phyloP scores from a whole-genome alignment of 2,113 vertebrate genomes.

The Harpagus bidentatus region DNA sequence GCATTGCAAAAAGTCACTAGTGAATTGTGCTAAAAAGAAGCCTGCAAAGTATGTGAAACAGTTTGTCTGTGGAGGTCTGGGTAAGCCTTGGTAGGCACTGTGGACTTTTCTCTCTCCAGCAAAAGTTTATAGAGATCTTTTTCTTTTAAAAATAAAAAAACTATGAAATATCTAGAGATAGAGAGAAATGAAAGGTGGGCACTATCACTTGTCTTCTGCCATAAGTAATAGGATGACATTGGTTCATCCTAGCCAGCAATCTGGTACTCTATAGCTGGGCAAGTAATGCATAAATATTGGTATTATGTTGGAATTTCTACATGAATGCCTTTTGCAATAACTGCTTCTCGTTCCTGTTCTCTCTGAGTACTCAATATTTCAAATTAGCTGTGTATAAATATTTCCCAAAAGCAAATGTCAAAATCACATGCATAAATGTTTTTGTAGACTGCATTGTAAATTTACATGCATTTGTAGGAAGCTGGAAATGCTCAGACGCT shows the following conservation, averaged over 20 bases:
- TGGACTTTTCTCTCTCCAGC: not conserved
- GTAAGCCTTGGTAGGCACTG: not conserved
- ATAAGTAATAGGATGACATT: not conserved
- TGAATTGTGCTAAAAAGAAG: not conserved
- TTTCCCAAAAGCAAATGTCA: not conserved
- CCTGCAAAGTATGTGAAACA: not conserved
- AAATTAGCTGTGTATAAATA: not conserved
- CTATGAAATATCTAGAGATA: not conserved
- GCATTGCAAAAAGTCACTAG: not conserved
- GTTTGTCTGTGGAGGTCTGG: not conserved
- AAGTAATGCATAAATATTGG: not conserved
- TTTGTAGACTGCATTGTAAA: not conserved
- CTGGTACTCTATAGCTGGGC: not conserved
- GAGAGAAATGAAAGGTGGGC: not conserved
- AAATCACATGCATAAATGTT: not conserved
- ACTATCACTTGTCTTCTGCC: not conserved
- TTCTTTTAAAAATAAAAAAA: not conserved
- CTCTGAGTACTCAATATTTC: not conserved
- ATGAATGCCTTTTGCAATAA: not conserved
- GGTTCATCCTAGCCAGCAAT: not conserved
- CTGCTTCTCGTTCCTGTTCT: not conserved
- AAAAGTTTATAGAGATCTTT: not conserved
- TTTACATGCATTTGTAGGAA: not conserved
- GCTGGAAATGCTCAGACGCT: not conserved
- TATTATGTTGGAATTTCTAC: not conserved